Evolutionary conservation across 30 jellyfish, hydroid and myxozoan species (phyloP).

Genomic region (Chrysaora quinquecirrha): DNA sequence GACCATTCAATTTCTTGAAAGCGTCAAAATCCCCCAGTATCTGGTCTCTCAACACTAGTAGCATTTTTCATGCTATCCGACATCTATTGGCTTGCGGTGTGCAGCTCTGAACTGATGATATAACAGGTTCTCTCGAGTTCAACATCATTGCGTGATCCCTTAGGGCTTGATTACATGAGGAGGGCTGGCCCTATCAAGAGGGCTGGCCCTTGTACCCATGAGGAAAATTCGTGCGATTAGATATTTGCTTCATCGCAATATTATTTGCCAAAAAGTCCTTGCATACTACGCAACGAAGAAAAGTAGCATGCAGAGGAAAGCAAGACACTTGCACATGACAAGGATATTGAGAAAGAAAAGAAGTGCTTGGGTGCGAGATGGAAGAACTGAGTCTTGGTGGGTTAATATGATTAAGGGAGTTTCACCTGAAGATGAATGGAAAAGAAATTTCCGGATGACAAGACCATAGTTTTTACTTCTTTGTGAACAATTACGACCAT

Average conservation of each 20-base stretch:
- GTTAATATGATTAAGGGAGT: background rate
- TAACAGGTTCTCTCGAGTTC: too few species aligned
- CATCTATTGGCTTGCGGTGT: too few species aligned
- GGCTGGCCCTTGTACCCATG: too few species aligned
- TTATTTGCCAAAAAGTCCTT: constrained; percentile 5
- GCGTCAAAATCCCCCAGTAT: too few species aligned
- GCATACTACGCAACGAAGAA: background rate
- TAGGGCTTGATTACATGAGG: too few species aligned
- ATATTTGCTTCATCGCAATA: constrained; percentile 14
- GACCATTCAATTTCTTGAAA: too few species aligned
- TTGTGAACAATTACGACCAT: background rate
- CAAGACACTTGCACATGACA: background rate
- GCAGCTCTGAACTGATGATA: too few species aligned
- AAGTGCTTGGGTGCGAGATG: background rate
- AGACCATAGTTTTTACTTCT: background rate
- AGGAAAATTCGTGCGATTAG: too few species aligned
- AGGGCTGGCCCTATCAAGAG: too few species aligned
- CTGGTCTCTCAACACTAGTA: too few species aligned
- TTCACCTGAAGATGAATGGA: background rate
- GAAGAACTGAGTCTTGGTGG: background rate
- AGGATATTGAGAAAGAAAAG: background rate
- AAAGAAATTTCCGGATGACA: background rate
- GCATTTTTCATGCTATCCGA: too few species aligned
- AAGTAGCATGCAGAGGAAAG: background rate
- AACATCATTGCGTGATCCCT: too few species aligned